These are phyloP conservation scores for Meriones unguiculatus DNA, from an alignment of 2,113 vertebrate genomes.

Conservation along the genomic window DNA sequence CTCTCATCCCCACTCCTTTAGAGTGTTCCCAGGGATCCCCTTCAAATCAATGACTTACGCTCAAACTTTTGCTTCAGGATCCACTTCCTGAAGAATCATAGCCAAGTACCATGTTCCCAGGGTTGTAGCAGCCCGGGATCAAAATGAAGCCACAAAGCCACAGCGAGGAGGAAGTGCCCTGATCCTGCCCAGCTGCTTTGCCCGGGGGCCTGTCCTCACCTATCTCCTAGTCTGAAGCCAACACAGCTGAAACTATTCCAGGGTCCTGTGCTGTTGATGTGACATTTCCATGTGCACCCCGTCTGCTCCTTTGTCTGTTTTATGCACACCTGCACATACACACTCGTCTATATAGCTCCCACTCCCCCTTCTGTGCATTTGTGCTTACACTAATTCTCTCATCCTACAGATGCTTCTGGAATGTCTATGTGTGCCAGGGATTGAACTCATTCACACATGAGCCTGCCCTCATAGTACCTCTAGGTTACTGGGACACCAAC, in stretches of 20 bases:
- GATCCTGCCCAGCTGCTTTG: not conserved
- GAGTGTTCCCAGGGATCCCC: not conserved
- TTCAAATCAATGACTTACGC: not conserved
- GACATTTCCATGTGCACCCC: too few species aligned
- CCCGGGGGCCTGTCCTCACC: not conserved
- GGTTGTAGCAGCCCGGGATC: not conserved
- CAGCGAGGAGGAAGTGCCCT: not conserved
- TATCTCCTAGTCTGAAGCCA: not conserved
- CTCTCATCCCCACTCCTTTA: not conserved
- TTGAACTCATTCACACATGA: not conserved
- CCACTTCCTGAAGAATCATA: not conserved
- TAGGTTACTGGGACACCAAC: not conserved
- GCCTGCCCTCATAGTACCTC: not conserved
- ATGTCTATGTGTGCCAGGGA: too few species aligned
- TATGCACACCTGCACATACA: fast-evolving
- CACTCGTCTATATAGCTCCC: too few species aligned
- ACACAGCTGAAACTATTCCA: not conserved
- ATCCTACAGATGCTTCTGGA: not conserved
- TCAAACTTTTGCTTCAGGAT: not conserved
- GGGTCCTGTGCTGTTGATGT: not conserved
- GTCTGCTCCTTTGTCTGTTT: not conserved
- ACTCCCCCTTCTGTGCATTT: not conserved
- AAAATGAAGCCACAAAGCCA: not conserved
- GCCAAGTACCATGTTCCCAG: not conserved
- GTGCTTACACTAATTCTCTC: not conserved